Evolutionary conservation across 2,113 vertebrate species (phyloP), one percentile per base, ranked within the genome.

Genomic region (Acrocephalus kingi): DNA sequence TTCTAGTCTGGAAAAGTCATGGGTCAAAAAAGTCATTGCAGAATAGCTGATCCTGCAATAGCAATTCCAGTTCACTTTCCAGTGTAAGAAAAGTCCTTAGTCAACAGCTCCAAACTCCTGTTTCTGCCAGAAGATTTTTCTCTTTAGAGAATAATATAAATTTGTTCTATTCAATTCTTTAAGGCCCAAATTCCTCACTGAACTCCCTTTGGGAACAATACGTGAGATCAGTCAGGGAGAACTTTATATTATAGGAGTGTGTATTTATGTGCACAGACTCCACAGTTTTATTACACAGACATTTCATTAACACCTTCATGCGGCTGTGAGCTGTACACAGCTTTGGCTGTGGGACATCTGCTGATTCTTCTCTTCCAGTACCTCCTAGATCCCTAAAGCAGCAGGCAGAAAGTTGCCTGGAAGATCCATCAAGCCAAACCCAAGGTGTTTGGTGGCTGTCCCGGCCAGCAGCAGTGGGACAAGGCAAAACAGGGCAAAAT

Each of bases 31-130:
- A 95, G 71, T 73, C 9, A 13, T 48, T 93, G 82, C 74, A 93
- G 78, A 94, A 88, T 33, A 93, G 58, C 67, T 96, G 93, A 43
- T 86, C 71, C 93, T 93, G 79, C 87, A 96, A 93, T 46, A 90
- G 68, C 72, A 87, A 89, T 96, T 93, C 76, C 85, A 80, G 68
- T 91, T 33, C 43, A 35, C 75, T 93, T 94, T 86, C 64, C 83
- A 78, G 61, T 13, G 51, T 39, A 89, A 89, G 80, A 93, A 87
- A 93, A 89, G 22, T 41, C 64, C 10, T 90, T 67, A 83, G 72
- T 71, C 63, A 84, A 69, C 79, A 78, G 61, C 85, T 92, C 52
- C 64, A 90, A 84, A 72, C 14, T 87, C 45, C 43, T 37, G 12
- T 49, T 93, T 75, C 48, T 93, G 82, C 78, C 94, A 96, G 89